A percentile compares a stretch with the other conserved stretches of the same genome.
Conservation (phyloP, 2,888 invertebrate species). For the Mythimna impura region DNA sequence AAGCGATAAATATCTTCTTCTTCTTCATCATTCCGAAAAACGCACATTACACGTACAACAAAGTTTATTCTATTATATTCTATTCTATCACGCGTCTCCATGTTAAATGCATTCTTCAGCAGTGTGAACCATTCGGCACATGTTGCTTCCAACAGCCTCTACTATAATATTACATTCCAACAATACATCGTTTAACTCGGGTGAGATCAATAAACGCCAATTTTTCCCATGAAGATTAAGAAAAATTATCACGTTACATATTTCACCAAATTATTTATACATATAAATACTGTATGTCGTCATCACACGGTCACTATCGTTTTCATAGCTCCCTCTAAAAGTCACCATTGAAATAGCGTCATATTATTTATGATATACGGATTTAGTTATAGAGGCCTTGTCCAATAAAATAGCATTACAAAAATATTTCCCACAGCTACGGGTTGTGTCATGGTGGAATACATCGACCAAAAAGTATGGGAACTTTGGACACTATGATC, state of each 20-base stretch:
- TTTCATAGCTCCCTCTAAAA: slow-evolving; percentile 36
- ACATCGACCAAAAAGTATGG: slow-evolving; percentile 14
- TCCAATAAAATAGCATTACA: slow-evolving; percentile 59
- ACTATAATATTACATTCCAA: too few species aligned
- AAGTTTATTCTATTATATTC: too few species aligned
- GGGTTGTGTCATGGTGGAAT: slow-evolving; percentile 31
- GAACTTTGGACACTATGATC: slow-evolving; percentile 12
- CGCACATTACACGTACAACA: too few species aligned
- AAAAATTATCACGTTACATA: not conserved
- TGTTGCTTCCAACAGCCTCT: too few species aligned
- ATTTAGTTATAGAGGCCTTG: slow-evolving; percentile 48
- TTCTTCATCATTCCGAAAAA: too few species aligned
- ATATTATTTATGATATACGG: slow-evolving; percentile 52
- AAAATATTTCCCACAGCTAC: slow-evolving; percentile 50
- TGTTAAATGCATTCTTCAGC: too few species aligned
- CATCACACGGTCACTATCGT: slow-evolving; percentile 2
- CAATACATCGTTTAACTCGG: not conserved
- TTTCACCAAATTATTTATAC: slow-evolving; percentile 1
- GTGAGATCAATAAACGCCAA: not conserved
- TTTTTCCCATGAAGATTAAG: not conserved
- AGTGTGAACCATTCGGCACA: too few species aligned
- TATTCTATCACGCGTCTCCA: too few species aligned
- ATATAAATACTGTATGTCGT: not conserved
- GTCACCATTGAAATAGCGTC: slow-evolving; percentile 36
- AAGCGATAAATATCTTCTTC: too few species aligned